phyloP scores from a whole-genome alignment of 2,113 vertebrate genomes.

The Bujurquina vittata region DNA sequence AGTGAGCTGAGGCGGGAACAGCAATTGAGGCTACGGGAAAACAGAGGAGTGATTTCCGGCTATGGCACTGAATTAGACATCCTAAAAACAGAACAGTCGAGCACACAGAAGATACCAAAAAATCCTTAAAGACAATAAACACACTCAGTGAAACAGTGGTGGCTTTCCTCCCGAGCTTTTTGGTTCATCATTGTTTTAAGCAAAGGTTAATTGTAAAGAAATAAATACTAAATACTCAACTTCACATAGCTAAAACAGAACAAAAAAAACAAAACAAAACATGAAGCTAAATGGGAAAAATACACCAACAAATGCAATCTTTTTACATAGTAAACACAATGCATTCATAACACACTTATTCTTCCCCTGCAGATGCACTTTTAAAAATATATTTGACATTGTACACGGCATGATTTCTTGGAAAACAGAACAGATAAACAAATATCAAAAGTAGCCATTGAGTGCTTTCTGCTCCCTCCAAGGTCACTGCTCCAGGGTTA shows the following conservation, averaged over 20 bases:
- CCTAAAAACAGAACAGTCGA: conserved; percentile 29
- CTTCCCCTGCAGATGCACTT: conserved; percentile 67
- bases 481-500: conserved; percentile 92
- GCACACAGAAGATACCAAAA: conserved; percentile 13
- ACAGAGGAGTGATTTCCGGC: conserved; percentile 18
- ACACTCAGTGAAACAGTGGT: conserved; percentile 43
- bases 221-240: conserved; percentile 77
- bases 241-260: conserved; percentile 51
- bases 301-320: conserved; percentile 55
- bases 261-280: conserved; percentile 17
- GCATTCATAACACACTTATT: conserved; percentile 55
- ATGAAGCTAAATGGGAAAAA: conserved; percentile 38
- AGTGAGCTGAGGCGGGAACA: background rate
- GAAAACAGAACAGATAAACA: conserved; percentile 47
- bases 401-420: conserved; percentile 56
- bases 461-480: conserved; percentile 48
- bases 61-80: conserved; percentile 47
- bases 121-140: conserved; percentile 25
- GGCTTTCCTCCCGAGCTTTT: conserved; percentile 67
- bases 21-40: background rate
- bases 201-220: conserved; percentile 64
- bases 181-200: conserved; percentile 66
- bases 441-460: conserved; percentile 38
- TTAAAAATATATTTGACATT: conserved; percentile 76
- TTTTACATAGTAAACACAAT: conserved; percentile 79